Evolutionary conservation across 2,113 vertebrate species (phyloP), one percentile per base, ranked within the genome.

Genomic region (Clarias batrachus): DNA sequence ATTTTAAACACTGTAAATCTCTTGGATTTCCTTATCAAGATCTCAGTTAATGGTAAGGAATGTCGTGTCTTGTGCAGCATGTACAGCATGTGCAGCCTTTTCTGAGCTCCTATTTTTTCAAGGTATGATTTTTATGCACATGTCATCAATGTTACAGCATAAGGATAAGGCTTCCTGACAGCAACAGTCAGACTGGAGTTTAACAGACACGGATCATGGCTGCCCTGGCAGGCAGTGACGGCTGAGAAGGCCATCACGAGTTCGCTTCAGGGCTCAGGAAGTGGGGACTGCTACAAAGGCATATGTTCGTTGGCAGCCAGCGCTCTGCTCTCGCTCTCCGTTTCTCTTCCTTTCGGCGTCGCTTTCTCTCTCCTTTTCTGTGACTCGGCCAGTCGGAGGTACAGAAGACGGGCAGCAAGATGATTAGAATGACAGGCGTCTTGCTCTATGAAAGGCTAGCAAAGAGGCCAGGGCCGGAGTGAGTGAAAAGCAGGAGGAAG

Each of bases 341-440:
- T 73, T 65, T 89, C 77, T 90, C 90, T 90, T 84, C 74, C 68
- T 88, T 78, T 90, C 90, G 62, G 74, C 81, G 33, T 89, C 81
- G 79, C 63, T 82, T 81, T 70, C 54, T 84, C 78, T 86, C 68
- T 88, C 81, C 54, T 57, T 82, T 74, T 78, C 79, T 80, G 56
- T 89, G 83, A 79, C 87, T 85, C 87, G 86, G 83, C 86, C 91
- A 86, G 88, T 85, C 84, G 48, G 88, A 82, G 81, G 89, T 88
- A 87, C 90, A 81, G 84, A 74, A 84, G 91, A 93, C 0, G 86
- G 91, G 92, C 91, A 87, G 91, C 89, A 91, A 89, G 91, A 68
- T 76, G 88, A 94, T 93, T 87, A 92, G 93, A 95, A 92, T 94
- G 95, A 95, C 94, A 94, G 92, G 93, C 92, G 91, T 91, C 93